phyloP scores from a whole-genome alignment of 1,140 invertebrate species.

The Nasonia vitripennis region DNA sequence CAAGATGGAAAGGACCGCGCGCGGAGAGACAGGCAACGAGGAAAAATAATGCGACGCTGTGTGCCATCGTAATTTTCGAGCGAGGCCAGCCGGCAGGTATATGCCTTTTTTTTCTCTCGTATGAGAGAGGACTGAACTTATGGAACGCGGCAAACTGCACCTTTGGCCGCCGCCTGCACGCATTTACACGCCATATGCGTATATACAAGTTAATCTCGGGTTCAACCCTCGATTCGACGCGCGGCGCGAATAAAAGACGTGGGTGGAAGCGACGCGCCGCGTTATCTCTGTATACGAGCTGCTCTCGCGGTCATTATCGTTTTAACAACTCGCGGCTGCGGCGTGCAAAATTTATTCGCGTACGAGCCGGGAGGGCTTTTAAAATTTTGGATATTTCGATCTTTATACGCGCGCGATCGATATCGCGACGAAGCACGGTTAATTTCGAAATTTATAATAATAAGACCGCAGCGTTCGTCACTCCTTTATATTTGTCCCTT shows the following conservation, averaged over 20 bases:
- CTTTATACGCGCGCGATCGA: too few relatives aligned
- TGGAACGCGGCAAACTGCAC: conserved; percentile 8
- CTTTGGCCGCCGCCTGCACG: conserved; percentile 58
- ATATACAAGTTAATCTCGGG: conserved; percentile 70
- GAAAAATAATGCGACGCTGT: conserved; percentile 66
- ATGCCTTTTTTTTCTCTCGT: not conserved
- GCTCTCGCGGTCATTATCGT: conserved; percentile 35
- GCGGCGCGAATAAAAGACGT: not conserved
- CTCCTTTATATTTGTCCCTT: not conserved
- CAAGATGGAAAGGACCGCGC: conserved; percentile 18
- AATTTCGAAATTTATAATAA: too few relatives aligned
- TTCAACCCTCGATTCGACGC: not conserved
- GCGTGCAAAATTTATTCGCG: conserved; percentile 25
- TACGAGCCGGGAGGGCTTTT: conserved; percentile 38
- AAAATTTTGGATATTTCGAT: not conserved
- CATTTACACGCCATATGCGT: conserved; percentile 57
- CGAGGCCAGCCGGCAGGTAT: conserved; percentile 37
- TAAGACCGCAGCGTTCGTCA: not conserved
- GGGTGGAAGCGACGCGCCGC: too few relatives aligned
- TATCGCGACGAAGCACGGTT: not conserved
- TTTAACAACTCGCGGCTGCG: conserved; percentile 17
- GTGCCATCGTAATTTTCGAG: conserved; percentile 68
- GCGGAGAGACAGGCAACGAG: conserved; percentile 8
- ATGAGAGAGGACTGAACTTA: too few relatives aligned
- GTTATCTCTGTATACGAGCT: conserved; percentile 28